A percentile compares a stretch with the other conserved stretches of the same genome.
Conservation (phyloP, 2,113 vertebrate genomes). For the Acrocephalus kingi region DNA sequence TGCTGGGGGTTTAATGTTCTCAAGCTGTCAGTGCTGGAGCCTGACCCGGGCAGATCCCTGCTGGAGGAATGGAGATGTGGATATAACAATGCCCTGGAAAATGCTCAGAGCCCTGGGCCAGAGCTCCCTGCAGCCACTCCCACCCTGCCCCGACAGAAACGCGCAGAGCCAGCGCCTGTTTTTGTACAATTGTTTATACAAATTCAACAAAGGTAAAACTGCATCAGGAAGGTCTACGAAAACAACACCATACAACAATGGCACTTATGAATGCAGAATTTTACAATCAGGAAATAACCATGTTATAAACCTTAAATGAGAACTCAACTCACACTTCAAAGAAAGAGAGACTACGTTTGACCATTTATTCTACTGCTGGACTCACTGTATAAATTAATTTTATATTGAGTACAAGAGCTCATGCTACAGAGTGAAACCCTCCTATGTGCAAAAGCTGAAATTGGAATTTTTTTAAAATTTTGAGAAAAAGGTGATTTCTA, state of each 20-base stretch:
- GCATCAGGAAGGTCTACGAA: constrained; percentile 73
- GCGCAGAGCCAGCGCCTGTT: constrained; percentile 32
- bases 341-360: constrained; percentile 69
- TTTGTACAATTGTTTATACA: constrained; percentile 84
- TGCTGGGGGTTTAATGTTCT: fast-evolving
- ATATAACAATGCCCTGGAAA: fast-evolving
- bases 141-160: constrained; percentile 49
- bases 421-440: constrained; percentile 74
- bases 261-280: constrained; percentile 78
- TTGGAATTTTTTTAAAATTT: constrained; percentile 64
- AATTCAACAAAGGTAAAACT: constrained; percentile 82
- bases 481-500: constrained; percentile 73
- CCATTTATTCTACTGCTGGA: constrained; percentile 72
- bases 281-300: constrained; percentile 74
- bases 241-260: constrained; percentile 81
- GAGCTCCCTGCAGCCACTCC: not conserved
- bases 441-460: constrained; percentile 75
- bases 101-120: not conserved
- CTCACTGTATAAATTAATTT: constrained; percentile 73
- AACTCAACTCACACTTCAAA: constrained; percentile 73
- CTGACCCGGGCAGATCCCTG: not conserved
- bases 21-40: not conserved
- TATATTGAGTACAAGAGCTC: constrained; percentile 72
- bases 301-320: constrained; percentile 71
- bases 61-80: not conserved